Percentiles rank a stretch among this genome's conserved stretches.
These are phyloP conservation scores for Gonocerus acuteangulatus DNA, from an alignment of 2,888 invertebrate genomes.

Conservation along the genomic window DNA sequence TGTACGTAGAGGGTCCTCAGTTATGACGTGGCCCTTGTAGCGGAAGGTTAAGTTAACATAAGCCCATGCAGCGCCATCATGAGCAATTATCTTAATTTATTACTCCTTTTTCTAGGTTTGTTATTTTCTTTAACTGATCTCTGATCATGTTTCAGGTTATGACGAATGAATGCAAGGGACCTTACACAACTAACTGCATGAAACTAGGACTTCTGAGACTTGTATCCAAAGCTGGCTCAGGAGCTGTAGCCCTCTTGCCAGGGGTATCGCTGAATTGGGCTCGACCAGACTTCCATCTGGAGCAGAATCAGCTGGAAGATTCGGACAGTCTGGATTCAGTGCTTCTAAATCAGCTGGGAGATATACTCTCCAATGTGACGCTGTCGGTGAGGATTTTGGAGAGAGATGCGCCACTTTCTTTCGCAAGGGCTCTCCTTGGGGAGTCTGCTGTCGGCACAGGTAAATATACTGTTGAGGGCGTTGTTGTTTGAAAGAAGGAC, in stretches of 20 bases:
- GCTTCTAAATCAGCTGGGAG: constrained; percentile 61
- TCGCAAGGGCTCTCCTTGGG: constrained; percentile 37
- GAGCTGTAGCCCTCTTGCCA: constrained; percentile 61
- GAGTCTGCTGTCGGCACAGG: constrained; percentile 25
- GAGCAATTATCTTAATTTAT: too few relatives aligned
- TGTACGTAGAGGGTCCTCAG: too few relatives aligned
- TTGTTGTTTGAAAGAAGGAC: too few relatives aligned
- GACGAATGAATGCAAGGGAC: constrained; percentile 50
- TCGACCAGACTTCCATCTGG: constrained; percentile 8
- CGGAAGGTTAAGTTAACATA: too few relatives aligned
- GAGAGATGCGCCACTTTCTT: constrained; percentile 31
- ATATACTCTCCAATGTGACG: constrained; percentile 64
- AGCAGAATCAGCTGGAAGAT: constrained; percentile 16
- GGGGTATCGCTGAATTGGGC: constrained; percentile 65
- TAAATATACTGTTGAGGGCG: not conserved
- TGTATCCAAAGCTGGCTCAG: constrained; percentile 63
- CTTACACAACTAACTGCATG: constrained; percentile 64
- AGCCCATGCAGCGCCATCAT: too few relatives aligned
- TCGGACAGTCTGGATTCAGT: constrained; percentile 64
- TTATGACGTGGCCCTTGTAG: too few relatives aligned
- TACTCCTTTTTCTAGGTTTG: too few relatives aligned
- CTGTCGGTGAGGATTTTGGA: constrained; percentile 64
- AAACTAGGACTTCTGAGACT: constrained; percentile 70
- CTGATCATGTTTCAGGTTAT: constrained; percentile 34
- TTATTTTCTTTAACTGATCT: too few relatives aligned